phyloP scores from a whole-genome alignment of 35 echinoderm and acorn worm species.

The Patiria miniata region DNA sequence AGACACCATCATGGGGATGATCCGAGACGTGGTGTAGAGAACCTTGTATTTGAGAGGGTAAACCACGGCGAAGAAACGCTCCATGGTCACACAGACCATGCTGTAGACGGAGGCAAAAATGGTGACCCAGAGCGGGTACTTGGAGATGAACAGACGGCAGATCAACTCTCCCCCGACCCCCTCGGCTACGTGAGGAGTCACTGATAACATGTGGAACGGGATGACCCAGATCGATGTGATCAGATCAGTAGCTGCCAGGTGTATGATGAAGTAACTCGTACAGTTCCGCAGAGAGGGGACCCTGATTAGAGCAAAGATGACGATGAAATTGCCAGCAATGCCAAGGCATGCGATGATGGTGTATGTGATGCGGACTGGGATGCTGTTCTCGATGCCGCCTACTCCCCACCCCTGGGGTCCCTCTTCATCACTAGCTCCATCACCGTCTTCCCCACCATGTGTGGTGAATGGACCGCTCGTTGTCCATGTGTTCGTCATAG shows the following conservation, averaged over 20 bases:
- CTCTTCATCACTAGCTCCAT: neutral
- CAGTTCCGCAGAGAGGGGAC: constrained; percentile 61
- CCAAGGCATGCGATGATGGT: constrained; percentile 71
- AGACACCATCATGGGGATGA: constrained; percentile 51
- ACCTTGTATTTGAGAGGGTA: constrained; percentile 74
- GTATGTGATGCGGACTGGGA: constrained; percentile 53
- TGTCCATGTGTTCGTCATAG: no score
- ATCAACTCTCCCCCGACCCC: constrained; percentile 65
- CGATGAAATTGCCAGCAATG: constrained; percentile 64
- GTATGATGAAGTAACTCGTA: constrained; percentile 87
- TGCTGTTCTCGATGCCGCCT: constrained; percentile 71
- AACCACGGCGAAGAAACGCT: constrained; percentile 81
- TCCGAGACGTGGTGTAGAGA: constrained; percentile 27
- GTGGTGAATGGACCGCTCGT: no score
- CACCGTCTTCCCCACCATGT: neutral
- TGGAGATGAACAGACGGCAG: constrained; percentile 73
- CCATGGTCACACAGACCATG: constrained; percentile 70
- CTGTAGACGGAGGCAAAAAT: constrained; percentile 84
- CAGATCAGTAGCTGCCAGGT: constrained; percentile 72
- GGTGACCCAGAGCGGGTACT: constrained; percentile 78
- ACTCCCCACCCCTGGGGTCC: constrained; percentile 62
- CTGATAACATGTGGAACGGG: constrained; percentile 61
- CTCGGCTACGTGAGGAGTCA: constrained; percentile 37
- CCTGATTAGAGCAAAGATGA: constrained; percentile 66
- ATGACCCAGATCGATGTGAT: constrained; percentile 75